Conservation (phyloP, 2,888 invertebrate species). For the Drosophila quasianomalipes region DNA sequence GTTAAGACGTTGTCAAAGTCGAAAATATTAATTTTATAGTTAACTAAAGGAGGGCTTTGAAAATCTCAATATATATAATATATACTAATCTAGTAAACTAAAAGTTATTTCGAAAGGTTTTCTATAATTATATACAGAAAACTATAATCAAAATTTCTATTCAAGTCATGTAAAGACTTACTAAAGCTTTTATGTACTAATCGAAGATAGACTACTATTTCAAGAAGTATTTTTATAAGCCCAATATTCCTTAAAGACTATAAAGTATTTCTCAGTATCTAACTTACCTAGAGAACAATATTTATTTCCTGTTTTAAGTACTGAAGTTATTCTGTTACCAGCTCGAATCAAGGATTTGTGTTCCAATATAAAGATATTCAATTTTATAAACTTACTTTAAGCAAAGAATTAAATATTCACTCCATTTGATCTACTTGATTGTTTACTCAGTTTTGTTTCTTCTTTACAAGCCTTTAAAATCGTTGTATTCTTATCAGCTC, state of each 20-base stretch:
- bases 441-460: not conserved
- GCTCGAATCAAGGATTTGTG: not conserved
- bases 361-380: too few relatives aligned
- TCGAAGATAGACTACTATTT: not conserved
- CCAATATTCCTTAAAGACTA: not conserved
- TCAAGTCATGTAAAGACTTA: not conserved
- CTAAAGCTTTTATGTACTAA: not conserved
- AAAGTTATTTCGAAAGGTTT: not conserved
- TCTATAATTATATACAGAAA: not conserved
- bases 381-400: not conserved
- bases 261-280: not conserved
- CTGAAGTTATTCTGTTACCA: not conserved
- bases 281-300: not conserved
- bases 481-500: not conserved
- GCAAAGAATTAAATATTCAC: accelerated
- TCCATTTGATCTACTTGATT: not conserved
- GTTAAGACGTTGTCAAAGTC: not conserved
- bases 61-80: not conserved
- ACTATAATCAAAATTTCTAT: not conserved
- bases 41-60: not conserved
- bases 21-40: not conserved
- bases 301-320: not conserved
- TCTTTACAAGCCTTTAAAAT: not conserved
- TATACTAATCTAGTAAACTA: not conserved
- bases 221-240: not conserved